A percentile compares a stretch with the other conserved stretches of the same genome.
These are phyloP conservation scores for Hirtodrosophila histrioides DNA, from an alignment of 2,888 invertebrate species.

Conservation along the genomic window DNA sequence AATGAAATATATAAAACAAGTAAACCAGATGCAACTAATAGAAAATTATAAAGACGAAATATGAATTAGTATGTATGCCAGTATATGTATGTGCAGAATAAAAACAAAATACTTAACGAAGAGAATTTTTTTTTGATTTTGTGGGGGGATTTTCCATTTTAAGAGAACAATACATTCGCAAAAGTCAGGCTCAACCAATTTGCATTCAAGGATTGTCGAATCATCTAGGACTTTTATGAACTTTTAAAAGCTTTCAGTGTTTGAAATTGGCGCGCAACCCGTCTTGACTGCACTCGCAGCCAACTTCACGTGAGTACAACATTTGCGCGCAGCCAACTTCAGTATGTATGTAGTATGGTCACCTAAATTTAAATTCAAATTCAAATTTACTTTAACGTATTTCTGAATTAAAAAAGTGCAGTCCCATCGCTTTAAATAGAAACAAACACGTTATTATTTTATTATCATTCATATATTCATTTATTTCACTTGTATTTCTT, in stretches of 20 bases:
- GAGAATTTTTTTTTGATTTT: not conserved
- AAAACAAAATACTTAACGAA: slow-evolving; percentile 56
- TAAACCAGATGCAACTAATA: slow-evolving; percentile 48
- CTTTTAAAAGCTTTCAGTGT: not conserved
- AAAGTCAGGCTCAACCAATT: too few species aligned
- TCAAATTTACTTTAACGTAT: too few species aligned
- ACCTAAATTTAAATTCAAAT: too few species aligned
- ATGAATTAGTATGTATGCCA: slow-evolving; percentile 74
- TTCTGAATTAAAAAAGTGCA: too few species aligned
- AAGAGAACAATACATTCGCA: too few species aligned
- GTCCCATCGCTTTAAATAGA: too few species aligned
- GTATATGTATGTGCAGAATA: slow-evolving; percentile 68
- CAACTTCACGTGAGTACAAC: slow-evolving; percentile 2
- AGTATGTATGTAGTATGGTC: not conserved
- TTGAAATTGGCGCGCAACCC: not conserved
- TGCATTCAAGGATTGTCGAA: too few species aligned
- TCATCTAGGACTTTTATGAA: too few species aligned
- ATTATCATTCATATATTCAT: slow-evolving; percentile 38
- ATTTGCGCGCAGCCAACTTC: not conserved
- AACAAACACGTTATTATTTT: slow-evolving; percentile 11
- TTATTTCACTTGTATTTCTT: slow-evolving; percentile 53
- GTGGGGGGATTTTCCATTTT: too few species aligned
- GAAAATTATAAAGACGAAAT: slow-evolving; percentile 51
- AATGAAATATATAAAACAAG: slow-evolving; percentile 21
- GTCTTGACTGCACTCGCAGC: not conserved